These are phyloP conservation scores for Epinephelus lanceolatus DNA, from an alignment of 2,113 vertebrate genomes.

Conservation along the genomic window DNA sequence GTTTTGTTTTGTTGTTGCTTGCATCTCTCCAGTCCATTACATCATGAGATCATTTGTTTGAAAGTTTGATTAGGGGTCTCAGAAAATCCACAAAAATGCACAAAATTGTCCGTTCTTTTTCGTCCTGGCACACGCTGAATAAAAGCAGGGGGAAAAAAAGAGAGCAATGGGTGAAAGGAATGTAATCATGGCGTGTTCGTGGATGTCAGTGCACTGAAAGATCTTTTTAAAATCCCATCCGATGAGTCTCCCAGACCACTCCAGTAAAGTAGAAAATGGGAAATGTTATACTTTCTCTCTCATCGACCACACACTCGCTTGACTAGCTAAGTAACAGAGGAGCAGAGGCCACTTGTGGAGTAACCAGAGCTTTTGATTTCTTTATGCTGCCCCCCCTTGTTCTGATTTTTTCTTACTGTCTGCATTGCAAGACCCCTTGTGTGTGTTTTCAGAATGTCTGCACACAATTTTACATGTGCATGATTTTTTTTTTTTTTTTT, in stretches of 20 bases:
- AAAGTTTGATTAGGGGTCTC: slow-evolving; percentile 79
- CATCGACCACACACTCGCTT: slow-evolving; percentile 69
- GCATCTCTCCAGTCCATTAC: slow-evolving; percentile 68
- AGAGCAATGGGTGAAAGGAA: slow-evolving; percentile 67
- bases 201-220: slow-evolving; percentile 60
- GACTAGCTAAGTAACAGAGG: slow-evolving; percentile 49
- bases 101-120: slow-evolving; percentile 62
- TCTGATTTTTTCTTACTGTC: slow-evolving; percentile 35
- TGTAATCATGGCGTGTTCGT: slow-evolving; percentile 64
- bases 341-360: slow-evolving; percentile 63
- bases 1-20: slow-evolving; percentile 69
- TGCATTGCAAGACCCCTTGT: slow-evolving; percentile 25
- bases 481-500: slow-evolving; percentile 1
- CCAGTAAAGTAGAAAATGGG: slow-evolving; percentile 66
- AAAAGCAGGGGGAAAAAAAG: slow-evolving; percentile 19
- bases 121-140: slow-evolving; percentile 48
- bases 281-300: slow-evolving; percentile 73
- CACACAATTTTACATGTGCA: slow-evolving; percentile 16
- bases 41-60: slow-evolving; percentile 80
- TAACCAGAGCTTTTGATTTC: slow-evolving; percentile 58
- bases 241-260: slow-evolving; percentile 66
- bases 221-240: slow-evolving; percentile 58
- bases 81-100: slow-evolving; percentile 78
- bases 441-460: slow-evolving; percentile 26
- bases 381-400: neutral